A percentile compares a stretch with the other conserved stretches of the same genome.
Conservation (phyloP, 35 echinoderm and acorn worm species). For the Acanthaster planci region DNA sequence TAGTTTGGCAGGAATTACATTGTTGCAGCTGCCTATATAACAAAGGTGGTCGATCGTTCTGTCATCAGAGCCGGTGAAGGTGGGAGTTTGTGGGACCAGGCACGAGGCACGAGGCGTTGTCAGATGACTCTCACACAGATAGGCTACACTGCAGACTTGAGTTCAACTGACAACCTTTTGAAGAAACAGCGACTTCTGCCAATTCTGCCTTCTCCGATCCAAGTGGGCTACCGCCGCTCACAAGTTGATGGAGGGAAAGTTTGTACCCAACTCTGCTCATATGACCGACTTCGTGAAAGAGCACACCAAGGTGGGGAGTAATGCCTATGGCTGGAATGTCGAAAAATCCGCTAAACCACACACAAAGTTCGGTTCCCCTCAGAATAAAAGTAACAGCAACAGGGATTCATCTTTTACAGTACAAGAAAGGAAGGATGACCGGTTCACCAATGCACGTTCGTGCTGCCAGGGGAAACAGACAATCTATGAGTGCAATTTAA, state of each 20-base stretch:
- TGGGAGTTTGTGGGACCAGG: neutral
- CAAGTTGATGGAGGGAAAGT: slow-evolving; percentile 27
- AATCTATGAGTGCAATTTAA: slow-evolving; percentile 49
- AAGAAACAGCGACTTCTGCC: slow-evolving; percentile 60
- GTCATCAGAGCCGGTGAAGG: slow-evolving; percentile 38
- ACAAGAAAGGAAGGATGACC: neutral
- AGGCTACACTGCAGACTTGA: slow-evolving; percentile 43
- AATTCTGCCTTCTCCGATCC: slow-evolving; percentile 44
- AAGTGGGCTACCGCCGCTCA: slow-evolving; percentile 54
- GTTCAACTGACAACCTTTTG: slow-evolving; percentile 40
- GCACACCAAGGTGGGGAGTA: slow-evolving; percentile 24
- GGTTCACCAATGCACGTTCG: neutral
- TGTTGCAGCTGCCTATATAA: slow-evolving; percentile 42
- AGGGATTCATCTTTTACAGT: neutral
- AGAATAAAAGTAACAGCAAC: neutral
- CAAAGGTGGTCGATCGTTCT: slow-evolving; percentile 32
- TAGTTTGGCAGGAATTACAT: slow-evolving; percentile 57
- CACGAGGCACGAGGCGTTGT: slow-evolving; percentile 45
- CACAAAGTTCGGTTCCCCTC: neutral
- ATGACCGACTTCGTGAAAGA: slow-evolving; percentile 64
- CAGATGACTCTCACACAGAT: slow-evolving; percentile 43
- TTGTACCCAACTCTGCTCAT: slow-evolving; percentile 42
- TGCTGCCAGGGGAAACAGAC: slow-evolving; percentile 7
- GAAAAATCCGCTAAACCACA: slow-evolving; percentile 14
- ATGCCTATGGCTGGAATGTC: slow-evolving; percentile 36